A percentile compares a stretch with the other conserved stretches of the same genome.
Conservation (phyloP, 23 tunicate genomes). For the Ciona savignyi region DNA sequence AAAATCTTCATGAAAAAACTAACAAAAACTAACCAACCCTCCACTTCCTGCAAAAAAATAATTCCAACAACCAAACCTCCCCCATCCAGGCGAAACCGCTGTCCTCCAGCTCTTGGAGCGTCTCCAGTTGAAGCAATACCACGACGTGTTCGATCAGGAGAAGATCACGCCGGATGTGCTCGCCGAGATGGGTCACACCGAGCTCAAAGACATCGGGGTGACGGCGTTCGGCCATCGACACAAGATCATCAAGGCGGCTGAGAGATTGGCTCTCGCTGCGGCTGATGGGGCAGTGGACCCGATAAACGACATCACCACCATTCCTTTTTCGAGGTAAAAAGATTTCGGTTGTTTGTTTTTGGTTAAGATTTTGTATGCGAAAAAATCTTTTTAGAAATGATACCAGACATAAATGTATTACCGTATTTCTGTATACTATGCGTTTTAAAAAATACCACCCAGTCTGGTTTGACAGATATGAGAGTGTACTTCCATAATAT, state of each 20-base stretch:
- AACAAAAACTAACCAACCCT: too few species aligned
- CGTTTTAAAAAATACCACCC: too few species aligned
- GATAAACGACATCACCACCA: constrained; percentile 18
- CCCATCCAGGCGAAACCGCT: constrained; percentile 29
- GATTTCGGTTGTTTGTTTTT: background rate
- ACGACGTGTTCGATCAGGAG: constrained; percentile 71
- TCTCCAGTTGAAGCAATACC: constrained; percentile 45
- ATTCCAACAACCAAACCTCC: too few species aligned
- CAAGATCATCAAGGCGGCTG: constrained; percentile 75
- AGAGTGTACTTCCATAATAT: too few species aligned
- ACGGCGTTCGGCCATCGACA: constrained; percentile 94
- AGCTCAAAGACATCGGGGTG: constrained; percentile 87
- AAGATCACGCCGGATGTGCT: constrained; percentile 92
- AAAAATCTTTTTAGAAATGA: background rate
- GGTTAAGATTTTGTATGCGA: background rate
- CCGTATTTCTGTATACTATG: background rate
- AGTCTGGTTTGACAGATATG: too few species aligned
- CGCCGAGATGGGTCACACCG: constrained; percentile 93
- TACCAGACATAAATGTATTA: background rate
- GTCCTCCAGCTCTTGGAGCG: constrained; percentile 57
- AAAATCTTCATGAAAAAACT: too few species aligned
- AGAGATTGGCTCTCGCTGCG: constrained; percentile 57
- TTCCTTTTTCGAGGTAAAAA: constrained; percentile 31
- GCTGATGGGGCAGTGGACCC: constrained; percentile 89
- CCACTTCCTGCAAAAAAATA: too few species aligned